Conservation (phyloP, 1,140 invertebrate genomes). For the Babylonia areolata region DNA sequence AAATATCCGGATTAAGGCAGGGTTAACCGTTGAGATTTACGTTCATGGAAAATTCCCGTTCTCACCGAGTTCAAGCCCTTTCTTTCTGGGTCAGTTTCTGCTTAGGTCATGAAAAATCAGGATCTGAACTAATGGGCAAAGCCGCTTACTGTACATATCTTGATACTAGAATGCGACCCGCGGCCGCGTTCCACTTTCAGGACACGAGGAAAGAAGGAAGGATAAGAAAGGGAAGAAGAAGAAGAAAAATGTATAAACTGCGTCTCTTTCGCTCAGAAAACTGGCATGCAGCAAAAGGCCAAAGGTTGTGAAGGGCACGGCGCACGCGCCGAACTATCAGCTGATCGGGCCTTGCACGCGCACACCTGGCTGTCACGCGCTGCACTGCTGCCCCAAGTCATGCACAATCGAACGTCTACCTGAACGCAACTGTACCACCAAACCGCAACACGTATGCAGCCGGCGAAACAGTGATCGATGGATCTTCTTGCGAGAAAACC, state of each 20-base stretch:
- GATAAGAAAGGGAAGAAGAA: not conserved
- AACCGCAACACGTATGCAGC: not conserved
- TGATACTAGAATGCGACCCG: not conserved
- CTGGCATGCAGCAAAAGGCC: not conserved
- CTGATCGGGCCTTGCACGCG: conserved; percentile 14
- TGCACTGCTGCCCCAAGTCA: not conserved
- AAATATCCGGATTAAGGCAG: too few species aligned
- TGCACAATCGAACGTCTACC: not conserved
- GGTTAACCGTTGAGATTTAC: too few species aligned
- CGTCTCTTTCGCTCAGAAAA: not conserved
- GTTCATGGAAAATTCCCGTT: too few species aligned
- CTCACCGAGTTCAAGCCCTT: not conserved
- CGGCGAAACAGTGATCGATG: not conserved
- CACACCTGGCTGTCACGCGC: conserved; percentile 16
- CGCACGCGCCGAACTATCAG: conserved; percentile 24
- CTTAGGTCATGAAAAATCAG: not conserved
- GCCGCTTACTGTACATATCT: too few species aligned
- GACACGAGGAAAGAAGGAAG: not conserved
- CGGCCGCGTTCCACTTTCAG: too few species aligned
- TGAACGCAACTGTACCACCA: not conserved
- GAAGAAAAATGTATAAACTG: not conserved
- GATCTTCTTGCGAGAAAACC: not conserved
- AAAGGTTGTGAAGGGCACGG: conserved; percentile 6
- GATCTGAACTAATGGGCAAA: not conserved
- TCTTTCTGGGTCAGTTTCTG: not conserved